These are phyloP conservation scores for Xestia c-nigrum DNA, from an alignment of 2,888 invertebrate species.

Conservation along the genomic window DNA sequence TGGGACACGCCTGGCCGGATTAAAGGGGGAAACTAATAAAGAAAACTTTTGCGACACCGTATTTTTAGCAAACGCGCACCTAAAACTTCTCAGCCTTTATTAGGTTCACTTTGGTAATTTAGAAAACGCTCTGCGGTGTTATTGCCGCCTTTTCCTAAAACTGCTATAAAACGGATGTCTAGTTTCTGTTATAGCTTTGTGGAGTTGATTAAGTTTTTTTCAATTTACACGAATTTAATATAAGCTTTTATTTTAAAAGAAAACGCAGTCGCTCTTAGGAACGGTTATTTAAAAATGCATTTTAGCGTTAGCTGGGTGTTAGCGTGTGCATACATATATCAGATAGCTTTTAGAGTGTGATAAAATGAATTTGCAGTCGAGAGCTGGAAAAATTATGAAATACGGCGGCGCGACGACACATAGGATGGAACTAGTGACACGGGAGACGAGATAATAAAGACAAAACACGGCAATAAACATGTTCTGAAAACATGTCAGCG, in stretches of 20 bases:
- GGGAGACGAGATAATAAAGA: conserved; percentile 83
- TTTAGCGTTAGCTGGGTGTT: conserved; percentile 70
- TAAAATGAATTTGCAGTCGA: conserved; percentile 73
- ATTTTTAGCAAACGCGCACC: conserved; percentile 88
- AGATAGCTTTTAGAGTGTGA: conserved; percentile 76
- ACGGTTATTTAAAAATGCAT: conserved; percentile 60
- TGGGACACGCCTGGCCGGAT: conserved; percentile 89
- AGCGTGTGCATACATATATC: conserved; percentile 68
- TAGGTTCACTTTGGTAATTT: conserved; percentile 85
- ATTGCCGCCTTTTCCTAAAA: conserved; percentile 74
- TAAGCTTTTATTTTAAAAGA: conserved; percentile 57
- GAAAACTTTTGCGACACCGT: conserved; percentile 90
- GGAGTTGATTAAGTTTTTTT: conserved; percentile 79
- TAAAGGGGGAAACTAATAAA: conserved; percentile 90
- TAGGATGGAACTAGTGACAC: conserved; percentile 78
- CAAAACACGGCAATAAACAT: conserved; percentile 86
- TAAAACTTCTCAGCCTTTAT: conserved; percentile 87
- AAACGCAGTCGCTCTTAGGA: conserved; percentile 46
- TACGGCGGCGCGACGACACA: conserved; percentile 68
- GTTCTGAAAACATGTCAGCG: conserved; percentile 83
- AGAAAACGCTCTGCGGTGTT: conserved; percentile 79
- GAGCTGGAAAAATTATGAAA: conserved; percentile 79
- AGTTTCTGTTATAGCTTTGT: conserved; percentile 74
- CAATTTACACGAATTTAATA: conserved; percentile 72
- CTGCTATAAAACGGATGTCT: conserved; percentile 76